A percentile compares a stretch with the other conserved stretches of the same genome.
These are phyloP conservation scores for Gnatocerus cornutus DNA, from an alignment of 2,888 invertebrate species.

Conservation along the genomic window DNA sequence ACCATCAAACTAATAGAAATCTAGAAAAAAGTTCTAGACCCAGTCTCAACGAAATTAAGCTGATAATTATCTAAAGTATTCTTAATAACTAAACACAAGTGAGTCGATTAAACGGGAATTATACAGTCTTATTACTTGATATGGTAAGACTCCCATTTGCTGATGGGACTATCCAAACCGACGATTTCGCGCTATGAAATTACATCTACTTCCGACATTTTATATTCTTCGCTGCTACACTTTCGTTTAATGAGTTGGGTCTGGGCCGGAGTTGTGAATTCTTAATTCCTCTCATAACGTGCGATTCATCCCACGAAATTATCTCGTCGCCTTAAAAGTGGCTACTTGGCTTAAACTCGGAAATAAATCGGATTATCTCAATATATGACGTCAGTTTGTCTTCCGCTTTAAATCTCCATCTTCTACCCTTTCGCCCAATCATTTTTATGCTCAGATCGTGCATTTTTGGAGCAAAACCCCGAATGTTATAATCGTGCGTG, in stretches of 20 bases:
- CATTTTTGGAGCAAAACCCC: slow-evolving; percentile 3
- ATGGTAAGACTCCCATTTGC: too few relatives aligned
- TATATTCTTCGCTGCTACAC: slow-evolving; percentile 15
- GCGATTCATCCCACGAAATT: slow-evolving; percentile 4
- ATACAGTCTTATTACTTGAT: too few relatives aligned
- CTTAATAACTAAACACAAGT: too few relatives aligned
- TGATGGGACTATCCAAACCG: too few relatives aligned
- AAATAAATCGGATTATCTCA: not conserved
- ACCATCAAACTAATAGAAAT: too few relatives aligned
- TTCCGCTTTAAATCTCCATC: too few relatives aligned
- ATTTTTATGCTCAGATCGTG: slow-evolving; percentile 12
- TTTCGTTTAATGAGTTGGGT: slow-evolving; percentile 15
- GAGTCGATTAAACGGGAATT: too few relatives aligned
- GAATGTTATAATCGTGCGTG: not conserved
- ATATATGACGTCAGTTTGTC: too few relatives aligned
- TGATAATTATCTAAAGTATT: too few relatives aligned
- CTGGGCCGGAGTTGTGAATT: not conserved
- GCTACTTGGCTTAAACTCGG: not conserved
- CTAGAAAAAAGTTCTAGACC: too few relatives aligned
- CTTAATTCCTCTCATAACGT: slow-evolving; percentile 24
- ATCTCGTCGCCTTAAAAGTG: slow-evolving; percentile 10
- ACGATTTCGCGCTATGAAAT: not conserved
- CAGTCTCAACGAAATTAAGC: too few relatives aligned
- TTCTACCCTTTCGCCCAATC: not conserved
- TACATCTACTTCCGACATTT: slow-evolving; percentile 9